Evolutionary conservation across 2,888 invertebrate genomes (phyloP).

Genomic region (Meliscaeva auricollis): DNA sequence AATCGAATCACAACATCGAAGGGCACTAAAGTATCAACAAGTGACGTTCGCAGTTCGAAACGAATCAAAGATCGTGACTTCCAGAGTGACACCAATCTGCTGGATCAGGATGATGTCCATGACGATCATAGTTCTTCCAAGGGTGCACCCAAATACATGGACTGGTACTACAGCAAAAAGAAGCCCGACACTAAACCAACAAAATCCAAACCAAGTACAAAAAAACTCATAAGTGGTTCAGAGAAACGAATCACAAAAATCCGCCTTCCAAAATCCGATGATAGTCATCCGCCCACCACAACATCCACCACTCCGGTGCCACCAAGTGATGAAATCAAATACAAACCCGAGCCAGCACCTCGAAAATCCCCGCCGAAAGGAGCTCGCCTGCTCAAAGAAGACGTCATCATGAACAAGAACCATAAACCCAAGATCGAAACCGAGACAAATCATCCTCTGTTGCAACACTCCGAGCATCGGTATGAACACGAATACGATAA

Average conservation of each 20-base stretch:
- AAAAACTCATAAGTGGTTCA: constrained; percentile 63
- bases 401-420: constrained; percentile 86
- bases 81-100: constrained; percentile 84
- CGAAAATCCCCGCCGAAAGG: constrained; percentile 82
- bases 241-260: constrained; percentile 80
- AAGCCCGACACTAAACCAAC: constrained; percentile 83
- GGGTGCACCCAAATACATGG: constrained; percentile 89
- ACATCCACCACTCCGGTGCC: constrained; percentile 74
- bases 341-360: constrained; percentile 84
- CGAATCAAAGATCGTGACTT: constrained; percentile 78
- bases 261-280: constrained; percentile 80
- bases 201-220: constrained; percentile 79
- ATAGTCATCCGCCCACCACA: constrained; percentile 69
- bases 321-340: constrained; percentile 83
- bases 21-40: constrained; percentile 80
- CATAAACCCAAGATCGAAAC: constrained; percentile 83
- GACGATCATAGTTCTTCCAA: constrained; percentile 82
- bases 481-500: constrained; percentile 88
- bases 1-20: constrained; percentile 79
- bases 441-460: constrained; percentile 88
- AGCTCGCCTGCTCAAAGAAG: constrained; percentile 82
- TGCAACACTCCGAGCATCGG: constrained; percentile 92
- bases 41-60: constrained; percentile 82
- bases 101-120: constrained; percentile 78
- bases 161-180: constrained; percentile 89